phyloP scores from a whole-genome alignment of 2,113 vertebrate genomes.

The Crotalus viridis region DNA sequence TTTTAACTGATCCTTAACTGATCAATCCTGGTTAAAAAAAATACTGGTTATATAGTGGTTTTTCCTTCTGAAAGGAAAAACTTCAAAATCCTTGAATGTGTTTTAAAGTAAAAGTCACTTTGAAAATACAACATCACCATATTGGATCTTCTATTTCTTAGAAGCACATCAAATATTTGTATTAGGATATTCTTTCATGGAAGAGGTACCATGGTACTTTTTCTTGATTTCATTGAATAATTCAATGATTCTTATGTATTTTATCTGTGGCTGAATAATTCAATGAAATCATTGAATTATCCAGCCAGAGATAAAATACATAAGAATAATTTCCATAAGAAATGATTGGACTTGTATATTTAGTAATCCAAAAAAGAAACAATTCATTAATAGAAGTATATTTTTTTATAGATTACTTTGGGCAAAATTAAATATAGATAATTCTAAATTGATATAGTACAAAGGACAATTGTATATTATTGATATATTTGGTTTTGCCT shows the following conservation, averaged over 20 bases:
- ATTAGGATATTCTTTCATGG: not conserved
- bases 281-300: conserved; percentile 1
- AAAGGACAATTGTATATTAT: not conserved
- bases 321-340: not conserved
- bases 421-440: not conserved
- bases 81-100: conserved; percentile 14
- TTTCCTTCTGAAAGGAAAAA: not conserved
- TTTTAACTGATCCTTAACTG: conserved; percentile 7
- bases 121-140: not conserved
- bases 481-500: not conserved
- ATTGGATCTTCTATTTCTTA: not conserved
- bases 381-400: not conserved
- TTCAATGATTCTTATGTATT: not conserved
- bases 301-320: not conserved
- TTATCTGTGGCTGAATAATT: not conserved
- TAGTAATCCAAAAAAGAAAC: not conserved
- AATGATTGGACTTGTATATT: not conserved
- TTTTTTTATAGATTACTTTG: not conserved
- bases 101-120: conserved; percentile 25
- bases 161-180: conserved; percentile 1
- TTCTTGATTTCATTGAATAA: conserved; percentile 1
- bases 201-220: not conserved
- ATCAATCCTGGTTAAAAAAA: not conserved
- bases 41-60: not conserved
- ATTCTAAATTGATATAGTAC: not conserved